A percentile compares a stretch with the other conserved stretches of the same genome.
phyloP scores from a whole-genome alignment of 1,140 invertebrate species.

The Nasonia vitripennis region DNA sequence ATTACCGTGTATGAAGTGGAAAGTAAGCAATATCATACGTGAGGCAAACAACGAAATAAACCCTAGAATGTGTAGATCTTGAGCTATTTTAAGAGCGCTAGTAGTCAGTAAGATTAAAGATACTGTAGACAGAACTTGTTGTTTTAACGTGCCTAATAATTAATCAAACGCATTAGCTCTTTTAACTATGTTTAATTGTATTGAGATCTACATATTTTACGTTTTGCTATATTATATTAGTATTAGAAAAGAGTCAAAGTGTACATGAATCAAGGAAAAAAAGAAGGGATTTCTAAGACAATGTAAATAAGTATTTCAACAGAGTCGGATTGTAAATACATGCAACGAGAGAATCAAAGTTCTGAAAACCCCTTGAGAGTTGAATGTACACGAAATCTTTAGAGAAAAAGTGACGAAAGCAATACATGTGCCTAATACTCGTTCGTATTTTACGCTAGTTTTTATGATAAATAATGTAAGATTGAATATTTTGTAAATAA shows the following conservation, averaged over 20 bases:
- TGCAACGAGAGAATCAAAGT: neutral
- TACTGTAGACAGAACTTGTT: neutral
- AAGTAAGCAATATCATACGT: neutral
- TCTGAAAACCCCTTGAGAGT: slow-evolving; percentile 26
- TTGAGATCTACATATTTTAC: slow-evolving; percentile 24
- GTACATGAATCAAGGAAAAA: neutral
- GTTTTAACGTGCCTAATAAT: slow-evolving; percentile 9
- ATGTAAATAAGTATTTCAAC: slow-evolving; percentile 25
- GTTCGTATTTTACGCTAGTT: slow-evolving; percentile 12
- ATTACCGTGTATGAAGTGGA: neutral
- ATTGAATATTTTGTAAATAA: slow-evolving; percentile 49
- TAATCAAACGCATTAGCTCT: slow-evolving; percentile 7
- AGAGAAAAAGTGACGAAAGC: neutral
- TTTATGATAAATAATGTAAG: slow-evolving; percentile 26
- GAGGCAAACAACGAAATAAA: neutral
- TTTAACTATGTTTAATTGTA: neutral
- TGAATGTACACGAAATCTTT: neutral
- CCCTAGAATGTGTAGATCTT: slow-evolving; percentile 36
- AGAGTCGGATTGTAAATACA: slow-evolving; percentile 35
- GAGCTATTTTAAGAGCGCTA: slow-evolving; percentile 36
- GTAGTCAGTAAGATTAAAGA: slow-evolving; percentile 25
- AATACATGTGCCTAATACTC: slow-evolving; percentile 42
- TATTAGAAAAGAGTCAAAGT: slow-evolving; percentile 18
- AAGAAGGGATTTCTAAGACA: neutral
- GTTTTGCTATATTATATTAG: slow-evolving; percentile 5